Conservation (phyloP, 1,140 invertebrate species). For the Drosophila carrolli region DNA sequence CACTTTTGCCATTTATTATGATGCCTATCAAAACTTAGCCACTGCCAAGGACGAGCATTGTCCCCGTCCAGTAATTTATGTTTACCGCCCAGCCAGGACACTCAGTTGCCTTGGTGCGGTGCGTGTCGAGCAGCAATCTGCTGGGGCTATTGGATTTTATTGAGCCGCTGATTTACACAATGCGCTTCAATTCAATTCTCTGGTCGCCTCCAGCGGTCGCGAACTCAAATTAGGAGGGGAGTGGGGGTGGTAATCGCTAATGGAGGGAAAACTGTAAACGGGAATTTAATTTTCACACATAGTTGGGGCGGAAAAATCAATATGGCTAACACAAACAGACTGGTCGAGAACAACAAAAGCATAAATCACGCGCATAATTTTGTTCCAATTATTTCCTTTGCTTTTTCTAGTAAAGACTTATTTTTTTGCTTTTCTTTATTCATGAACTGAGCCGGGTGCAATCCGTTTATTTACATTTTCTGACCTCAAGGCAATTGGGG, state of each 20-base stretch:
- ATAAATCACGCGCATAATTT: slow-evolving; percentile 75
- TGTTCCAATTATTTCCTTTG: slow-evolving; percentile 36
- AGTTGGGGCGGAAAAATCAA: slow-evolving; percentile 59
- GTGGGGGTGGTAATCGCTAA: slow-evolving; percentile 42
- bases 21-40: slow-evolving; percentile 31
- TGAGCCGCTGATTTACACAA: slow-evolving; percentile 80
- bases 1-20: slow-evolving; percentile 32
- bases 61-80: slow-evolving; percentile 63
- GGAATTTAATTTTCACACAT: slow-evolving; percentile 81
- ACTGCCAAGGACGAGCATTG: slow-evolving; percentile 67
- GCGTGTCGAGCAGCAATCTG: slow-evolving; percentile 75
- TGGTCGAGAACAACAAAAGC: slow-evolving; percentile 45
- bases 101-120: slow-evolving; percentile 48
- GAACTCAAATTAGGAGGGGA: too few species aligned
- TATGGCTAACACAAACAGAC: slow-evolving; percentile 29
- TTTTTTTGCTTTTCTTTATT: slow-evolving; percentile 1
- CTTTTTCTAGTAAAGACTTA: slow-evolving; percentile 42
- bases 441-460: slow-evolving; percentile 7
- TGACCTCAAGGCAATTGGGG: slow-evolving; percentile 46
- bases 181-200: slow-evolving; percentile 76
- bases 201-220: slow-evolving; percentile 1
- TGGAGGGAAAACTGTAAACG: slow-evolving; percentile 50
- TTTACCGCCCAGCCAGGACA: slow-evolving; percentile 25
- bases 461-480: slow-evolving; percentile 68
- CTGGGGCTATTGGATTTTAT: slow-evolving; percentile 78